Evolutionary conservation across 1,140 invertebrate genomes (phyloP).

Genomic region (Plodia interpunctella): DNA sequence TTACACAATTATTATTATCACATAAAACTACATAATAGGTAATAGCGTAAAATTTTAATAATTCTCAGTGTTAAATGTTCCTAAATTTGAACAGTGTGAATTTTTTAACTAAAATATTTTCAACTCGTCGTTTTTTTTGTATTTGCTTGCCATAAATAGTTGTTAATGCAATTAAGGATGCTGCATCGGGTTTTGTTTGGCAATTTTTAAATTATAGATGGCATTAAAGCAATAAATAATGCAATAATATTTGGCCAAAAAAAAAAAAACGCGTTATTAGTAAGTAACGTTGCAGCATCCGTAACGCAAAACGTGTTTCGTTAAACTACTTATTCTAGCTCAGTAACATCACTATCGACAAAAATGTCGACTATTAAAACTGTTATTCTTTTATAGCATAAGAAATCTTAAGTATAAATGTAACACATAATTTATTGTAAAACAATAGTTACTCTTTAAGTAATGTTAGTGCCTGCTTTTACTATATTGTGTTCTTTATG

Average conservation of each 20-base stretch:
- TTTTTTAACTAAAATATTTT: constrained; percentile 45
- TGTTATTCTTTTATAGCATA: constrained; percentile 64
- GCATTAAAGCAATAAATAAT: not conserved
- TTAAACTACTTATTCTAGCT: constrained; percentile 30
- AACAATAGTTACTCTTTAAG: constrained; percentile 62
- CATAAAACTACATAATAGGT: constrained; percentile 57
- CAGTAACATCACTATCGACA: constrained; percentile 48
- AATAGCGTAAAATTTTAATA: constrained; percentile 69
- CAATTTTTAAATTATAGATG: not conserved
- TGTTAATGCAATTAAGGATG: constrained; percentile 26
- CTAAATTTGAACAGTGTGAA: constrained; percentile 71
- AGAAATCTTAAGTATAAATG: constrained; percentile 64
- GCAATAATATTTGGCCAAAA: not conserved
- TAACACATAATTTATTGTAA: constrained; percentile 74
- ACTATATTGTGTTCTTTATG: constrained; percentile 52
- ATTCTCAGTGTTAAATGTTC: constrained; percentile 75
- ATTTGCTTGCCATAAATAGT: constrained; percentile 68
- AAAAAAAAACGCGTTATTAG: not conserved
- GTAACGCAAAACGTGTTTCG: constrained; percentile 1
- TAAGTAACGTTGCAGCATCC: constrained; percentile 12
- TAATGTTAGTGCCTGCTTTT: constrained; percentile 74
- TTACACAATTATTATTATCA: constrained; percentile 40
- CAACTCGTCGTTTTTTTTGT: constrained; percentile 42
- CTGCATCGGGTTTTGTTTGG: constrained; percentile 8
- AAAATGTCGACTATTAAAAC: constrained; percentile 44